These are phyloP conservation scores for Phalacrocorax brasilianus DNA, from an alignment of 2,113 vertebrate genomes.

Conservation along the genomic window DNA sequence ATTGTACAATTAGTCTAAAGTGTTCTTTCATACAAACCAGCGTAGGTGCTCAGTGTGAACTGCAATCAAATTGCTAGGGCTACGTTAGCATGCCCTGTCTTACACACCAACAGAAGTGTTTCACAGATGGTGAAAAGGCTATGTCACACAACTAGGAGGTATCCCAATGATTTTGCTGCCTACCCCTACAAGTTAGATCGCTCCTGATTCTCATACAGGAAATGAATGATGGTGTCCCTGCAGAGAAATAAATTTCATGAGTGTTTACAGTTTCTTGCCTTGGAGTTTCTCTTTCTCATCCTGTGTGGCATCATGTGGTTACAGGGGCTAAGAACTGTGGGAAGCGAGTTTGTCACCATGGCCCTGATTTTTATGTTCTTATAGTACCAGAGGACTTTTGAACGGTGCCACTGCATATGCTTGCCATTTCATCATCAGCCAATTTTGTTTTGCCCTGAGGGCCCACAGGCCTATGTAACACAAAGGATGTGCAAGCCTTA, in stretches of 20 bases:
- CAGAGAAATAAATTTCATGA: not conserved
- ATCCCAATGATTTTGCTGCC: not conserved
- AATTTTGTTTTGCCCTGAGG: not conserved
- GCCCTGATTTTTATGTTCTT: not conserved
- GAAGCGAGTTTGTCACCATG: not conserved
- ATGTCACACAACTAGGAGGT: not conserved
- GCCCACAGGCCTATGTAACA: not conserved
- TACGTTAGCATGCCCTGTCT: not conserved
- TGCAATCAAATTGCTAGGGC: not conserved
- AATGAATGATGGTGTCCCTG: not conserved
- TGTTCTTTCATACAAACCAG: not conserved
- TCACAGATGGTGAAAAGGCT: not conserved
- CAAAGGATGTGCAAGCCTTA: not conserved
- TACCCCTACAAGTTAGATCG: not conserved
- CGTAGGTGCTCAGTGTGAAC: not conserved
- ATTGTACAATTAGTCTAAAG: not conserved
- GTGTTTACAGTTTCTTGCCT: not conserved
- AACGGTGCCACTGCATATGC: not conserved
- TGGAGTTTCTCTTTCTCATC: not conserved
- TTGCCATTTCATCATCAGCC: constrained; percentile 19
- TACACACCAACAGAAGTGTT: not conserved
- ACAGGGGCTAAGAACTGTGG: not conserved
- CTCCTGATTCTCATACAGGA: not conserved
- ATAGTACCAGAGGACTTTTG: not conserved
- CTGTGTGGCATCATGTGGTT: not conserved